Evolutionary conservation across 2,113 vertebrate genomes (phyloP), one percentile per base, ranked within the genome.

Genomic region (Regulus satrapa): DNA sequence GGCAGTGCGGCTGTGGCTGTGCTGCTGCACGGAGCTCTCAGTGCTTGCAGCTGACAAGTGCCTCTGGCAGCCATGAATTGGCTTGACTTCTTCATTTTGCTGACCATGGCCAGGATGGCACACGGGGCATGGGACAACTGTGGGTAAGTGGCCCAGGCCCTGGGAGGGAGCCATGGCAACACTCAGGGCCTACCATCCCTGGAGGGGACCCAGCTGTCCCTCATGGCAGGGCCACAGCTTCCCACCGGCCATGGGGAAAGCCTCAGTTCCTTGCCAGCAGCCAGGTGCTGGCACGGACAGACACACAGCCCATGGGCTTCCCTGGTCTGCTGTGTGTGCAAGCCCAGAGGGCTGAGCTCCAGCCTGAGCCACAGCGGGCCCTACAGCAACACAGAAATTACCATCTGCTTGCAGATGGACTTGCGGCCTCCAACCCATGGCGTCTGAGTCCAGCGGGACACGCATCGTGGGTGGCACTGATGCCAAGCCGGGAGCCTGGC

Each of bases 381-480:
- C 11, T 18, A 0, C 1, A 49, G 48, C 51, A 54, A 25, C 46
- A 67, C 36, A 56, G 17, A 40, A 15, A 82, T 3, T 4, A 36
- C 36, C 38, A 38, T 72, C 26, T 71, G 10, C 2, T 80, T 69
- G 6, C 62, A 87, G 92, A 16, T 19, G 25, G 31, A 66, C 9
- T 6, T 95, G 94, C 0, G 67, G 91, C 18, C 29, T 58, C 9
- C 64, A 36, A 7, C 85, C 85, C 28, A 16, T 69, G 48, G 56
- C 21, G 20, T 59, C 21, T 46, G 19, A 18, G 2, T 55, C 12
- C 18, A 10, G 3, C 0, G 2, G n/a, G 0, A 52, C 29, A 4
- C 59, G 55, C 13, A 5, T 92, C 0, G 62, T 91, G 29, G 91
- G 91, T 3, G 92, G 92, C 58, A 36, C 38, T 6, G 24, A 46